Percentiles rank a stretch among this genome's conserved stretches.
Conservation (phyloP, 2,888 invertebrate species). For the Drosophila incognita region DNA sequence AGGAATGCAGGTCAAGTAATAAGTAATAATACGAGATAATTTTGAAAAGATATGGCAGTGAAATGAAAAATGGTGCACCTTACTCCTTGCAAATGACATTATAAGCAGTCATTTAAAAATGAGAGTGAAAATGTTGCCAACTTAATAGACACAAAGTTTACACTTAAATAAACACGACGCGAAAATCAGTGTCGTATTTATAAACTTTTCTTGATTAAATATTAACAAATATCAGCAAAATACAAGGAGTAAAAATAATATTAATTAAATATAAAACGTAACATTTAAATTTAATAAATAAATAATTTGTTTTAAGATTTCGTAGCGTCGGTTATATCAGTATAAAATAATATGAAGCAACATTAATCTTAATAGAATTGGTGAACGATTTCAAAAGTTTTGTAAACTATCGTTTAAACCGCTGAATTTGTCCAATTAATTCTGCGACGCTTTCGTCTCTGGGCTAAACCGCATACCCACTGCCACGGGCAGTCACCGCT, state of each 20-base stretch:
- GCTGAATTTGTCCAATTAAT: not conserved
- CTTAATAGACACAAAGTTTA: not conserved
- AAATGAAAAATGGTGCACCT: not conserved
- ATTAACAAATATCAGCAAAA: not conserved
- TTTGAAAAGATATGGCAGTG: not conserved
- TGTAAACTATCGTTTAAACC: not conserved
- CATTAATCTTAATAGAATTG: not conserved
- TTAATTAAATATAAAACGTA: not conserved
- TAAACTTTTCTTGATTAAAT: not conserved
- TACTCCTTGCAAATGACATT: not conserved
- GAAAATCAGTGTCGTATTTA: not conserved
- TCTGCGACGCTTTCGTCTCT: not conserved
- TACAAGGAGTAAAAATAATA: not conserved
- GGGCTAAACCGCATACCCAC: not conserved
- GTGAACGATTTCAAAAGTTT: not conserved
- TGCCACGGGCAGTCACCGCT: not conserved
- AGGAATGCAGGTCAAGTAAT: not conserved
- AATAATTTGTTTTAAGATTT: not conserved
- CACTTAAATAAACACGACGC: not conserved
- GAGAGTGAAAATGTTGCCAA: not conserved
- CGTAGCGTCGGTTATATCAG: not conserved
- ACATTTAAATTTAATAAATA: not conserved
- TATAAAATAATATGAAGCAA: not conserved
- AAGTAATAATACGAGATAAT: not conserved
- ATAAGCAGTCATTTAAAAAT: not conserved